phyloP scores from a whole-genome alignment of 2,888 invertebrate genomes.

The Chironomus riparius region DNA sequence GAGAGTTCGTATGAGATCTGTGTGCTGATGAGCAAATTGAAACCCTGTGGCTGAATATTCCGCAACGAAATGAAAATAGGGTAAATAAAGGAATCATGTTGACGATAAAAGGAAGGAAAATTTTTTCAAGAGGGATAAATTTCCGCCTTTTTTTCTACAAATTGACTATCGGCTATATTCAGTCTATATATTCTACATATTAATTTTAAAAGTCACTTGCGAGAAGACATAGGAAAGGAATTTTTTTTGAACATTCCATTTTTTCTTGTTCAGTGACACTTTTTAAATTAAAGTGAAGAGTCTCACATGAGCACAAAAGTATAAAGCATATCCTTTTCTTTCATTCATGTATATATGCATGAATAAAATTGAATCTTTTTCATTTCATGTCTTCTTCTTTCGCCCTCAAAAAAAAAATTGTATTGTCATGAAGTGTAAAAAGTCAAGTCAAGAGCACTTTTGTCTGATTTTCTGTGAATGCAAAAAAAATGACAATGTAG shows the following conservation, averaged over 20 bases:
- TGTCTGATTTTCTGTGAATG: not conserved
- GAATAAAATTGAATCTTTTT: not conserved
- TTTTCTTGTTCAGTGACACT: constrained; percentile 1
- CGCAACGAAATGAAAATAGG: not conserved
- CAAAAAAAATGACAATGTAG: not conserved
- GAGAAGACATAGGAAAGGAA: not conserved
- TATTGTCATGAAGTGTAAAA: not conserved
- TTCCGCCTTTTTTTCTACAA: not conserved
- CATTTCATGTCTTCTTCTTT: not conserved
- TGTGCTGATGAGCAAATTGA: not conserved
- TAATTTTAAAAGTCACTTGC: not conserved
- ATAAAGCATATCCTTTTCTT: not conserved
- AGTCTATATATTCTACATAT: not conserved
- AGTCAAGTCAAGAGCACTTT: not conserved
- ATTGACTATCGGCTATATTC: not conserved
- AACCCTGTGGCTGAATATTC: not conserved
- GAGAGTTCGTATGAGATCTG: not conserved
- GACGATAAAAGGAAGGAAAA: not conserved
- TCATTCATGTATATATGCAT: not conserved
- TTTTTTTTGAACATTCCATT: constrained; percentile 2
- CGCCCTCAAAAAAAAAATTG: not conserved
- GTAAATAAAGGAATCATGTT: not conserved
- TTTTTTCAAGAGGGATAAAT: not conserved
- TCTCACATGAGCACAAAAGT: not conserved
- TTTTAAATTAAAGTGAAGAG: constrained; percentile 17